Conservation (phyloP, 1,140 invertebrate species). For the Heterodera schachtii region DNA sequence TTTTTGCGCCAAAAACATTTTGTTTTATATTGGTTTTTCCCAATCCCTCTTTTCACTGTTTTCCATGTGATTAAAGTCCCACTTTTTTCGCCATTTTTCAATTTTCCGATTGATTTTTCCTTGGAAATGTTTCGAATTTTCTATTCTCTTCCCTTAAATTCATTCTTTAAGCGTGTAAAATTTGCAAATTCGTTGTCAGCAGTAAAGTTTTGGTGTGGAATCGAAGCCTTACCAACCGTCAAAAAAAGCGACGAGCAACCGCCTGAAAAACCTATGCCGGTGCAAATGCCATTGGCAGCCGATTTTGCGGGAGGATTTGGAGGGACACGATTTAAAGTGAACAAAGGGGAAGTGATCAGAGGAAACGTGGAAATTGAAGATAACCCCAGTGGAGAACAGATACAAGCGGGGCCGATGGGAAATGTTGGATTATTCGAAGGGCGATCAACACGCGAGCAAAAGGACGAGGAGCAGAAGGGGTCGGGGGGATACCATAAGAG, state of each 20-base stretch:
- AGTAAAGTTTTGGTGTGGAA: background rate
- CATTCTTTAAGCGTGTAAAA: background rate
- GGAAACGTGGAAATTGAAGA: background rate
- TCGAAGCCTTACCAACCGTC: background rate
- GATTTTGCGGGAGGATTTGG: background rate
- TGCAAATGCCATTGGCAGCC: background rate
- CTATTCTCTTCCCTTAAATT: too few relatives aligned
- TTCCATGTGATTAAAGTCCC: too few relatives aligned
- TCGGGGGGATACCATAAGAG: too few relatives aligned
- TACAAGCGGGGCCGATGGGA: constrained; percentile 28
- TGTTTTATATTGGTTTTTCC: too few relatives aligned
- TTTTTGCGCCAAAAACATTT: too few relatives aligned
- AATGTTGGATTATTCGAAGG: constrained; percentile 24
- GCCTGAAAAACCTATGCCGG: background rate
- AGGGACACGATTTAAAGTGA: background rate
- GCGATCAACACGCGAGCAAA: background rate
- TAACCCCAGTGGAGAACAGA: constrained; percentile 23
- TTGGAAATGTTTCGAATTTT: too few relatives aligned
- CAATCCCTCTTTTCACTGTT: too few relatives aligned
- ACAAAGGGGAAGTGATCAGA: background rate
- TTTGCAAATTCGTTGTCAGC: constrained; percentile 2
- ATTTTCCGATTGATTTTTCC: too few relatives aligned
- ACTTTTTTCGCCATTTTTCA: too few relatives aligned
- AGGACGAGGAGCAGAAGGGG: background rate
- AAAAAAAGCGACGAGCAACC: background rate